These are phyloP conservation scores for Elanoides forficatus DNA, from an alignment of 2,113 vertebrate genomes.

Conservation along the genomic window DNA sequence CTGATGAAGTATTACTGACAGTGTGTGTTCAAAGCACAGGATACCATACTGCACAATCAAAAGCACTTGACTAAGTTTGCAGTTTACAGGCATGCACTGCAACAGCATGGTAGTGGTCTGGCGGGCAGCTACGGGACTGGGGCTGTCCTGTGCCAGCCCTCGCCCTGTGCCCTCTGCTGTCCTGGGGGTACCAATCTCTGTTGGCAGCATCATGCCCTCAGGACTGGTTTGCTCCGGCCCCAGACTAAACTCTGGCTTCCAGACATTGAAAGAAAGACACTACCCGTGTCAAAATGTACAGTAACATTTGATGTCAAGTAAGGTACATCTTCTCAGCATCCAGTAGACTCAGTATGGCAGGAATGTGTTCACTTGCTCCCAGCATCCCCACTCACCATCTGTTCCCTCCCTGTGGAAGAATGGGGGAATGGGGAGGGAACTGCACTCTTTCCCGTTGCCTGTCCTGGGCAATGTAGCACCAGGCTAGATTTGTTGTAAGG, in stretches of 20 bases:
- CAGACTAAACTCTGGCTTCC: background rate
- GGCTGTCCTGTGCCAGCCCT: background rate
- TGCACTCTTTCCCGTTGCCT: background rate
- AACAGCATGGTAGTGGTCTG: rapidly evolving
- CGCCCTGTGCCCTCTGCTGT: rapidly evolving
- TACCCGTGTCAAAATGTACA: background rate
- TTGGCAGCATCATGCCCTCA: rapidly evolving
- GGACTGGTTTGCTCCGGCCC: background rate
- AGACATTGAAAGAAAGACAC: background rate
- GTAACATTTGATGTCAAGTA: background rate
- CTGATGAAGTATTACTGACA: background rate
- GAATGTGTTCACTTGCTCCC: background rate
- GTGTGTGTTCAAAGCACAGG: background rate
- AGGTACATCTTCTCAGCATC: background rate
- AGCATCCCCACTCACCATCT: background rate
- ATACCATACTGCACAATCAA: background rate
- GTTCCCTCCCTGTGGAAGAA: background rate
- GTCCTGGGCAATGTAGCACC: background rate
- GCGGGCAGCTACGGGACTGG: rapidly evolving
- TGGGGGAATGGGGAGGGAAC: background rate
- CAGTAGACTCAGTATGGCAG: background rate
- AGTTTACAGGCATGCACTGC: background rate
- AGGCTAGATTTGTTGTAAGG: background rate
- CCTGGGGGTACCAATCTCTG: background rate
- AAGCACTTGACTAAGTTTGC: background rate